Percentiles rank a stretch among this genome's conserved stretches.
These are phyloP conservation scores for Athrips mouffetella DNA, from an alignment of 2,888 invertebrate species.

Conservation along the genomic window DNA sequence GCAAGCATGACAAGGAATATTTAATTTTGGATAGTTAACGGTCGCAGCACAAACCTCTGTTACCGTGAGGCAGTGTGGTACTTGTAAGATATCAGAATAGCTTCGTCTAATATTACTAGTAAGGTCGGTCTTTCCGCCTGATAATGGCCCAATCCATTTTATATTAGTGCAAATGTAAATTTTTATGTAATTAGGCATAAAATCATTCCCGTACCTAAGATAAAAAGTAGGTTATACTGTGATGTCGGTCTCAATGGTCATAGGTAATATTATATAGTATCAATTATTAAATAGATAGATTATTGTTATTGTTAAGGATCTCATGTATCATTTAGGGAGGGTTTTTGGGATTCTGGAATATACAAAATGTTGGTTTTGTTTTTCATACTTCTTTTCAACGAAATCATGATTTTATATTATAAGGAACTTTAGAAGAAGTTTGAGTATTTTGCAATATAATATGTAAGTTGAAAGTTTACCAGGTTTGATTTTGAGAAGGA, in stretches of 20 bases:
- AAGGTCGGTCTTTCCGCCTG: constrained; percentile 52
- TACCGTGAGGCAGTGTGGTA: background rate
- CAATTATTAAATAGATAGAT: constrained; percentile 71
- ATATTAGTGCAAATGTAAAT: constrained; percentile 68
- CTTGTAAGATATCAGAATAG: background rate
- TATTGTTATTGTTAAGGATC: constrained; percentile 77
- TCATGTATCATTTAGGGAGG: constrained; percentile 69
- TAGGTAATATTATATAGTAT: constrained; percentile 69
- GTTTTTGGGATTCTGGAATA: constrained; percentile 69
- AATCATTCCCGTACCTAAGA: constrained; percentile 78
- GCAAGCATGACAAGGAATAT: no score
- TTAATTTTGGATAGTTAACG: no score
- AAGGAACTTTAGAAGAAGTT: background rate
- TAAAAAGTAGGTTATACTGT: constrained; percentile 73
- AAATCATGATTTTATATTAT: constrained; percentile 2
- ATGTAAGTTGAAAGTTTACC: background rate
- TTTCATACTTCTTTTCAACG: constrained; percentile 31
- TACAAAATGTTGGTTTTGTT: constrained; percentile 57
- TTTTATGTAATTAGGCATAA: constrained; percentile 49
- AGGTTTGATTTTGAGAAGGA: background rate
- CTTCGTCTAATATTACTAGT: constrained; percentile 23
- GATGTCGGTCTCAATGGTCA: constrained; percentile 76
- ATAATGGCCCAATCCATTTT: constrained; percentile 48
- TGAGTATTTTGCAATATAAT: background rate
- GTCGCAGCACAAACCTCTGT: background rate